Conservation (phyloP, 2,113 vertebrate species). For the Zosterops pallidus region DNA sequence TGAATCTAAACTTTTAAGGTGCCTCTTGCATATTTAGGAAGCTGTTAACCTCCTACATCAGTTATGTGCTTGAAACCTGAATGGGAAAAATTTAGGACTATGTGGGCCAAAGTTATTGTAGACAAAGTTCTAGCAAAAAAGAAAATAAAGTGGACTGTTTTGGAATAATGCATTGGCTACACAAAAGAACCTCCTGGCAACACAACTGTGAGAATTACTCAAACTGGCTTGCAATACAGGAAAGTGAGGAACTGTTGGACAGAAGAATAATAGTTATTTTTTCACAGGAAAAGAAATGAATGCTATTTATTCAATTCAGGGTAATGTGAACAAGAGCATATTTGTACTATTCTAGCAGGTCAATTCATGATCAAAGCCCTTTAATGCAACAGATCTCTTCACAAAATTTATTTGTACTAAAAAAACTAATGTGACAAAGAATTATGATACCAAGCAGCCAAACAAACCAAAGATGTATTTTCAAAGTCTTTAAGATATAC, state of each 20-base stretch:
- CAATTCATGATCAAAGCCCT: not conserved
- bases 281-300: not conserved
- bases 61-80: not conserved
- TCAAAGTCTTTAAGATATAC: not conserved
- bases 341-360: not conserved
- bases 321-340: not conserved
- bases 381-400: not conserved
- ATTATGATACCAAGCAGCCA: not conserved
- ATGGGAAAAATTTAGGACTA: not conserved
- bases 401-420: not conserved
- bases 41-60: not conserved
- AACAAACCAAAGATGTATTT: not conserved
- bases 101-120: not conserved
- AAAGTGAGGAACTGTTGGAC: not conserved
- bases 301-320: not conserved
- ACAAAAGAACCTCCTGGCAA: constrained; percentile 23
- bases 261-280: not conserved
- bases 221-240: not conserved
- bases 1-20: not conserved
- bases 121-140: constrained; percentile 17
- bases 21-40: not conserved
- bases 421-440: not conserved
- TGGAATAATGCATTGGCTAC: not conserved
- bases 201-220: not conserved
- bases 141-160: constrained; percentile 3